phyloP scores from a whole-genome alignment of 2,888 invertebrate species.

The Cephonodes hylas region DNA sequence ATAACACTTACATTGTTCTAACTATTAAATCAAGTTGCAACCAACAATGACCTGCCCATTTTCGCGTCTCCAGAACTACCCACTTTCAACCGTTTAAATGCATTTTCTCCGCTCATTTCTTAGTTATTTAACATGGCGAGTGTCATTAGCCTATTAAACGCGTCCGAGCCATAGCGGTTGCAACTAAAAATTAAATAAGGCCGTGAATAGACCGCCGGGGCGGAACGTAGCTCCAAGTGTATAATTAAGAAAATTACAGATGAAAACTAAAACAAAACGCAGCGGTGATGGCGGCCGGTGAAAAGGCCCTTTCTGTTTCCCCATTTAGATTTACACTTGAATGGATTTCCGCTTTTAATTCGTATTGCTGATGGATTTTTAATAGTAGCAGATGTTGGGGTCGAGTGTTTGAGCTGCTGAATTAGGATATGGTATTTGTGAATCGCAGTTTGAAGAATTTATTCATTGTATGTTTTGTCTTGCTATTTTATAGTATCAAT shows the following conservation, averaged over 20 bases:
- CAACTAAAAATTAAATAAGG: constrained; percentile 8
- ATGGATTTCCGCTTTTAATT: constrained; percentile 14
- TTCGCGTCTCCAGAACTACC: not conserved
- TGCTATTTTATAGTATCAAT: too few relatives aligned
- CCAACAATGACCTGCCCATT: too few relatives aligned
- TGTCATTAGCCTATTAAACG: constrained; percentile 12
- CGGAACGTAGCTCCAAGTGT: constrained; percentile 30
- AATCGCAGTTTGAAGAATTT: too few relatives aligned
- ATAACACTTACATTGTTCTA: too few relatives aligned
- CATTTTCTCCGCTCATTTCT: not conserved
- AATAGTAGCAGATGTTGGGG: not conserved
- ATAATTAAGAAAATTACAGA: constrained; percentile 59
- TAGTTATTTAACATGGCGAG: not conserved
- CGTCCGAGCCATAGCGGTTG: not conserved
- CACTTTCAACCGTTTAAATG: not conserved
- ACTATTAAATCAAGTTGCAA: too few relatives aligned
- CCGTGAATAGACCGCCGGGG: not conserved
- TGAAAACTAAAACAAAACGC: constrained; percentile 46
- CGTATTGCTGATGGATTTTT: constrained; percentile 10
- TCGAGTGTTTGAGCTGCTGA: not conserved
- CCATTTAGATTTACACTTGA: constrained; percentile 20
- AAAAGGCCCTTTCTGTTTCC: constrained; percentile 22
- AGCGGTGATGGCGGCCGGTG: constrained; percentile 14
- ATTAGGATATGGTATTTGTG: not conserved
- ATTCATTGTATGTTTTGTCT: too few relatives aligned